Base-by-base conservation (phyloP, 2,888 invertebrate genomes). In the Julus scandinavius region DNA sequence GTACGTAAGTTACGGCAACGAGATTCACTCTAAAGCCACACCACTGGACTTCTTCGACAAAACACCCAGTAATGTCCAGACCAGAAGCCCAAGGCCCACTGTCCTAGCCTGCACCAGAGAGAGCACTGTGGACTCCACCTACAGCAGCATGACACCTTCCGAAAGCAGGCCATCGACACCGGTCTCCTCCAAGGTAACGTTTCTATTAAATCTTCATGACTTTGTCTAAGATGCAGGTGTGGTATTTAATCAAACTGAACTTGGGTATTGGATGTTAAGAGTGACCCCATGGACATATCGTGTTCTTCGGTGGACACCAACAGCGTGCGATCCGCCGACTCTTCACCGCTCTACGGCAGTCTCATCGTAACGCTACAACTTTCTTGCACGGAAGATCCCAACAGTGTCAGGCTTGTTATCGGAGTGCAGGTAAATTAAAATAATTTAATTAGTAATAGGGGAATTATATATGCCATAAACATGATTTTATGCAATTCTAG, bases 111-210 rank as follows among this genome's bases (percentile, higher is more conserved):
- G 49, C 13, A 87, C 88, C 29, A 58, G 80, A 40, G 88, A 80
- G 38, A 88, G 88, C 38, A 86, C 80, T 11, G 88, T 88, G 15
- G 88, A 88, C 63, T 88, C 88, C 15, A 88, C 86, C 38, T 88
- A 88, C 80, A 88, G 88, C 49, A 88, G 88, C 45, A 88, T 88
- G 88, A 88, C 88, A 45, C 88, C 88, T n/a, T 63, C 86, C 50
- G 88, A 72, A 88, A 88, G 88, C 54, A 9, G 88, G 38, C 88
- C 88, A 11, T 88, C 88, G 7, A 87, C 88, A 2, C 88, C 88
- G 38, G 87, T 88, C 45, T 88, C 88, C 2, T 72, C 72, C n/a
- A 86, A 87, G 87, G 88, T 88, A 88, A 17, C 2, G 45, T n/a
- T n/a, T n/a, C n/a, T n/a, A n/a, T n/a, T n/a, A n/a, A n/a, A n/a